phyloP scores from a whole-genome alignment of 2,113 vertebrate genomes.

The Setophaga coronata region DNA sequence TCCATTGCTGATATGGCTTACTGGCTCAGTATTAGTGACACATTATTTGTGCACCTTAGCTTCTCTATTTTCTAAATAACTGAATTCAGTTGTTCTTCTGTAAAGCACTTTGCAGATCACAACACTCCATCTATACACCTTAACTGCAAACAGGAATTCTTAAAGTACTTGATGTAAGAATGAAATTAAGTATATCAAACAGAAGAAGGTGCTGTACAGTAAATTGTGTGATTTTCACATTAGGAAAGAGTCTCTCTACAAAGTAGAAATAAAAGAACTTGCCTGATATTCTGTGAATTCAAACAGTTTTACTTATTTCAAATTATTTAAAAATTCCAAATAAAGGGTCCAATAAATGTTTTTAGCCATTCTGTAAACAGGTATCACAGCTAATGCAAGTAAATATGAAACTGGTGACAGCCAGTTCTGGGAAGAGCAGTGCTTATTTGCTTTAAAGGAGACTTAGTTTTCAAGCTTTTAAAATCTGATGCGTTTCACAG shows the following conservation, averaged over 20 bases:
- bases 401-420: neutral
- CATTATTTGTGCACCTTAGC: neutral
- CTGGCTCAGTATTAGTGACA: neutral
- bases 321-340: neutral
- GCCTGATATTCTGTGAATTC: neutral
- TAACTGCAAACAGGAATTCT: neutral
- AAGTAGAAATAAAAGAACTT: neutral
- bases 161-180: neutral
- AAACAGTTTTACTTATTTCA: neutral
- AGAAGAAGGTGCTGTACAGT: neutral
- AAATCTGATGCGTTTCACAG: neutral
- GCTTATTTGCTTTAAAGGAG: neutral
- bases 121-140: neutral
- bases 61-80: neutral
- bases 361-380: neutral
- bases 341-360: neutral
- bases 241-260: neutral
- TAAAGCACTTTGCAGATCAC: neutral
- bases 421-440: neutral
- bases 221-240: neutral
- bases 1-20: neutral
- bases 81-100: neutral
- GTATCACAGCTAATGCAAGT: neutral
- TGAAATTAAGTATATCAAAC: neutral
- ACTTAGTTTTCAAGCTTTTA: neutral